Evolutionary conservation across 2,797 vertebrate species (phyloP), one percentile per base, ranked within the genome.

Genomic region (Urocyon cinereoargenteus): DNA sequence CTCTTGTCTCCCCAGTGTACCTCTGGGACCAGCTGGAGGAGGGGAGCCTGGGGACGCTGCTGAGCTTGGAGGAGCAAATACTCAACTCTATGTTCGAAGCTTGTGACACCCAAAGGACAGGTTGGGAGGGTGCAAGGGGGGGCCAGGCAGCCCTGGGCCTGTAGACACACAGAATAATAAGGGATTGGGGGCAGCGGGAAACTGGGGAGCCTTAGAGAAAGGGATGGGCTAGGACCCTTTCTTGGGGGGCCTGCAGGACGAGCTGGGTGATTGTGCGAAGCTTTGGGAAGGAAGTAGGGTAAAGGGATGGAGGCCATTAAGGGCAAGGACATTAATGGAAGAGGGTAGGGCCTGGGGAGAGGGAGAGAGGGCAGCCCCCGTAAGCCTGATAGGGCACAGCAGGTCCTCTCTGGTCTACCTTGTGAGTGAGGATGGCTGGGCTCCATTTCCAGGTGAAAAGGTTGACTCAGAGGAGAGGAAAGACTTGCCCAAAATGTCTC

Each of bases 91-190:
- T 96, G 3, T 99, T 99, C 18, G 94, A 98, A 90, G 98, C 97
- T 24, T 99, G 98, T 97, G 98, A 99, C 94, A 96, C 98, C 45
- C 97, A 98, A 70, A 97, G 94, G 66, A 98, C 98, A 98, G 98
- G 98, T 99, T 68, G 98, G 93, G 95, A 16, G 83, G 75, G 28
- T 45, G 10, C n/a, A 45, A 6, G 28, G 10, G 31, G 11, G 45
- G 12, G 5, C 26, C 57, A 22, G 66, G 34, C 28, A 26, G 5
- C n/a, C 8, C 14, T 49, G 57, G 34, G 18, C 26, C 6, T 15
- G 53, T 22, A 68, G 10, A 36, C 36, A 51, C 0, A 16, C 4
- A 12, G 36, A 62, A 28, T 34, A 40, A 75, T 36, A 64, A 70
- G 51, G 15, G 26, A 45, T 1, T 10, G 7, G n/a, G 26, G 62